Conservation (phyloP, 2,888 invertebrate genomes). For the Platycheirus rosarum region DNA sequence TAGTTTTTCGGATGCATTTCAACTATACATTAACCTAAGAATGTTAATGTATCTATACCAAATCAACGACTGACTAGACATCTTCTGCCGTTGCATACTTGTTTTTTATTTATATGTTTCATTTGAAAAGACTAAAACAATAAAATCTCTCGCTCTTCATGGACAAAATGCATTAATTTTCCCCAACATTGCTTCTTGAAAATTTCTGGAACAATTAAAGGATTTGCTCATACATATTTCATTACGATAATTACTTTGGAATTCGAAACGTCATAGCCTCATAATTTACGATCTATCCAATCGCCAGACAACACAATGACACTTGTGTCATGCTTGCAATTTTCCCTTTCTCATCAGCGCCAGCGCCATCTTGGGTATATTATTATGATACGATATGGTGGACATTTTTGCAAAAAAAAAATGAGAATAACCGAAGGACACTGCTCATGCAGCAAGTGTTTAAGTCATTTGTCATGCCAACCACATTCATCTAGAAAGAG, state of each 20-base stretch:
- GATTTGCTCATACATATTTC: conserved; percentile 21
- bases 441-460: conserved; percentile 65
- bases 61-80: too few relatives aligned
- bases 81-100: too few relatives aligned
- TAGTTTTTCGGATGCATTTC: too few relatives aligned
- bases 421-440: conserved; percentile 62
- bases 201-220: too few relatives aligned
- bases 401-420: conserved; percentile 60
- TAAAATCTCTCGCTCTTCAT: too few relatives aligned
- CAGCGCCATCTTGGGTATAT: conserved; percentile 26
- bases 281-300: conserved; percentile 64
- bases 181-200: too few relatives aligned
- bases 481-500: conserved; percentile 27
- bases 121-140: too few relatives aligned
- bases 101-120: too few relatives aligned
- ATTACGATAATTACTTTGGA: conserved; percentile 69
- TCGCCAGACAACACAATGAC: conserved; percentile 24
- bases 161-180: too few relatives aligned
- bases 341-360: conserved; percentile 38
- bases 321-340: conserved; percentile 34
- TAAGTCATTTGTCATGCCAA: conserved; percentile 71
- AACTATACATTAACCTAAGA: too few relatives aligned
- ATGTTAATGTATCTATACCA: too few relatives aligned
- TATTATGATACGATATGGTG: conserved; percentile 27
- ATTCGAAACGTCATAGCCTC: conserved; percentile 59